phyloP scores from a whole-genome alignment of 2,888 invertebrate species.

The Oscheius sp. region DNA sequence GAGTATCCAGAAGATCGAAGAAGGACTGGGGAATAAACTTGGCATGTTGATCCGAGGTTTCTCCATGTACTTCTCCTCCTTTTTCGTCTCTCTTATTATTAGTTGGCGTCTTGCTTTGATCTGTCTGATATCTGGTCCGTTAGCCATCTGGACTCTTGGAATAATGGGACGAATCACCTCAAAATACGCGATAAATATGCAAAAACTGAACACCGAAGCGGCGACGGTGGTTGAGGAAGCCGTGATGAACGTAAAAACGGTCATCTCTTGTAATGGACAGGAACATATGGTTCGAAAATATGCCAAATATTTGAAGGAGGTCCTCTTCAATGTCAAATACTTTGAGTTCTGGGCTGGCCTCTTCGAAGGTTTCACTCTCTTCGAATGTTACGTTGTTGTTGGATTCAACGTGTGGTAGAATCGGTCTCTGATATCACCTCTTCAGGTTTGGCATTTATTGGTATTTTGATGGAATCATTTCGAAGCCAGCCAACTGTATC shows the following conservation, averaged over 20 bases:
- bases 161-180: constrained; percentile 38
- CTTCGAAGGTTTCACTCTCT: constrained; percentile 25
- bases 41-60: constrained; percentile 52
- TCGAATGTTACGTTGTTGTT: constrained; percentile 10
- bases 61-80: constrained; percentile 47
- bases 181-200: constrained; percentile 23
- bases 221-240: constrained; percentile 45
- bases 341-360: constrained; percentile 19
- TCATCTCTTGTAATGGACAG: constrained; percentile 53
- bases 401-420: background rate
- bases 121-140: constrained; percentile 45
- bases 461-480: constrained; percentile 44
- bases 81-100: constrained; percentile 43
- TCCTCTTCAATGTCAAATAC: constrained; percentile 1
- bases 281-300: constrained; percentile 40
- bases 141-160: constrained; percentile 44
- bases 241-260: constrained; percentile 48
- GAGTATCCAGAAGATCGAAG: constrained; percentile 25
- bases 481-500: constrained; percentile 45
- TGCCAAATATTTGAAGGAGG: background rate
- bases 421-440: background rate
- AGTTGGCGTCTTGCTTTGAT: constrained; percentile 48
- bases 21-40: constrained; percentile 41
- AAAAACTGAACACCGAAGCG: constrained; percentile 33
- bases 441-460: constrained; percentile 41